These are phyloP conservation scores for Oplegnathus fasciatus DNA, from an alignment of 2,113 vertebrate species.

Conservation along the genomic window DNA sequence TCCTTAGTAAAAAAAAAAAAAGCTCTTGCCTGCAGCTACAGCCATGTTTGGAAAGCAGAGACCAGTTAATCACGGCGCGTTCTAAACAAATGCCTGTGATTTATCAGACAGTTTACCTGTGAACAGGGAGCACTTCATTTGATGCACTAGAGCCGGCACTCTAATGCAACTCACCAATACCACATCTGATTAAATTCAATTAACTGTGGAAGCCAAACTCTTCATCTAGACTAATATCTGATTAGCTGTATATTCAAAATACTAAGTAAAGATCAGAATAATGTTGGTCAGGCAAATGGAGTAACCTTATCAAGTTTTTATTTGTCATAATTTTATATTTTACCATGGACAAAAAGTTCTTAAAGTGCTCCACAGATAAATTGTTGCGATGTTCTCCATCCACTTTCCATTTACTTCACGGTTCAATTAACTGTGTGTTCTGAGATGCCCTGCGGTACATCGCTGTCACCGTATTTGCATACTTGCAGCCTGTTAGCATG, in stretches of 20 bases:
- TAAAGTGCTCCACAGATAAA: background rate
- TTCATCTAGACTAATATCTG: background rate
- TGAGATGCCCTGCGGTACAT: background rate
- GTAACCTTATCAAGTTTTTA: background rate
- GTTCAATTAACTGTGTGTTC: background rate
- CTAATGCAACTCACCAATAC: slow-evolving; percentile 34
- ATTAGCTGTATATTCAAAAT: background rate
- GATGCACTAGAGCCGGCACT: slow-evolving; percentile 24
- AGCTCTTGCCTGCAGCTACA: background rate
- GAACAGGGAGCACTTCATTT: slow-evolving; percentile 39
- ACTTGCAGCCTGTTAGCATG: background rate
- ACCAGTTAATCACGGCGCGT: slow-evolving; percentile 14
- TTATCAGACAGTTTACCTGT: slow-evolving; percentile 47
- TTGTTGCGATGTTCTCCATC: too few species aligned
- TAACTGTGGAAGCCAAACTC: slow-evolving; percentile 3
- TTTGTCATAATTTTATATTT: background rate
- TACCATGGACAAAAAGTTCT: background rate
- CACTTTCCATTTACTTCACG: background rate
- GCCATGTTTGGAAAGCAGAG: slow-evolving; percentile 33
- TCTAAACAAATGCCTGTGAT: slow-evolving; percentile 37
- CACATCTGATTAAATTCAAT: slow-evolving; percentile 17
- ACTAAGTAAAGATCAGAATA: background rate
- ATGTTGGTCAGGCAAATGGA: background rate
- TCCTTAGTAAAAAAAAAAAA: background rate
- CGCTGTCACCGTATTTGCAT: slow-evolving; percentile 14